A percentile compares a stretch with the other conserved stretches of the same genome.
phyloP scores from a whole-genome alignment of 2,797 vertebrate genomes.

The Molossus alvarezi region DNA sequence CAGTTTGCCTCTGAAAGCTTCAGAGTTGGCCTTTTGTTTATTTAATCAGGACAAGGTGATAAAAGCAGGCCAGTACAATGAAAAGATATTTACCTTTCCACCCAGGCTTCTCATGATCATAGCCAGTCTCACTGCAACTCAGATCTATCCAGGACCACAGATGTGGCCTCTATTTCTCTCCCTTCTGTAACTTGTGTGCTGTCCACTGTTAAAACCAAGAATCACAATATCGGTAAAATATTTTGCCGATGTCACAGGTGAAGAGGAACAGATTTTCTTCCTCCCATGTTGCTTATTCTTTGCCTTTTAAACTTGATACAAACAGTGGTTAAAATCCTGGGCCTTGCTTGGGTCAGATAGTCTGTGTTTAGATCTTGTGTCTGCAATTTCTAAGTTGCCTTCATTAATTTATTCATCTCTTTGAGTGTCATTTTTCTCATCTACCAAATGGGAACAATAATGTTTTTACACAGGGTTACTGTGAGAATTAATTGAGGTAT shows the following conservation, averaged over 20 bases:
- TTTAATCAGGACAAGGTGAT: too few relatives aligned
- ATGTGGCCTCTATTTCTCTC: neutral
- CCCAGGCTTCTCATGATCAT: neutral
- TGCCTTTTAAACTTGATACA: neutral
- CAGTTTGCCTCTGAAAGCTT: too few relatives aligned
- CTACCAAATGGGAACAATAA: neutral
- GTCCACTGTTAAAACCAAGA: neutral
- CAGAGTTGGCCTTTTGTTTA: too few relatives aligned
- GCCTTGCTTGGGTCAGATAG: neutral
- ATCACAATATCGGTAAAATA: neutral
- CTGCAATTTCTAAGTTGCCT: neutral
- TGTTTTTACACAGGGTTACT: neutral
- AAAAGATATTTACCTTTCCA: neutral
- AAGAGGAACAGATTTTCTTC: neutral
- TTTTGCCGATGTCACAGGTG: neutral
- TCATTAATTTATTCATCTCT: neutral
- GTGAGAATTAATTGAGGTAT: neutral
- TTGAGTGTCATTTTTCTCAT: neutral
- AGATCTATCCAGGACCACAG: neutral
- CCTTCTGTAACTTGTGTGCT: neutral
- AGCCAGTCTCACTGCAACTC: neutral
- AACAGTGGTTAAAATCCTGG: neutral
- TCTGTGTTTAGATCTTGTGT: neutral
- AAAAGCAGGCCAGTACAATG: too few relatives aligned
- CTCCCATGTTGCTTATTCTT: neutral